A percentile compares a stretch with the other conserved stretches of the same genome.
phyloP scores from a whole-genome alignment of 2,113 vertebrate genomes.

The Pomatostomus ruficeps region DNA sequence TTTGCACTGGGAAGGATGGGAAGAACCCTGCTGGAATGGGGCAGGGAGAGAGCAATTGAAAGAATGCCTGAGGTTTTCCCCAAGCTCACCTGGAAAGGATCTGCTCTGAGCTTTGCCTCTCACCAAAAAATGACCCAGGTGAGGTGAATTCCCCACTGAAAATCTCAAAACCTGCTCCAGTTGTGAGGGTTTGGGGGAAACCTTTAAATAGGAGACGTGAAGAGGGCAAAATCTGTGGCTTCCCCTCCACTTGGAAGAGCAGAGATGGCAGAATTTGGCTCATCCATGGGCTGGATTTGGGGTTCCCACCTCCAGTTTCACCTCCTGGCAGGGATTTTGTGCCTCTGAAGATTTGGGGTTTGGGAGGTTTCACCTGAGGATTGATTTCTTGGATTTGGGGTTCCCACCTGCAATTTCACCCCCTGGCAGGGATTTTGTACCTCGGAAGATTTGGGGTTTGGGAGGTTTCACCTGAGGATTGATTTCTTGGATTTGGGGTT shows the following conservation, averaged over 20 bases:
- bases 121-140: neutral
- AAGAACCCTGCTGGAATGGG: neutral
- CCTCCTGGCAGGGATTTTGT: neutral
- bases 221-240: accelerated
- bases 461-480: no score
- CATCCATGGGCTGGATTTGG: accelerated
- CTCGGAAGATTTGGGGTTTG: no score
- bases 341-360: neutral
- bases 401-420: no score
- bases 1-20: neutral
- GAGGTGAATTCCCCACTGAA: neutral
- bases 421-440: no score
- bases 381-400: no score
- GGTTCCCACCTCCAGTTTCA: neutral
- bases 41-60: neutral
- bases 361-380: neutral
- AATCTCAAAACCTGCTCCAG: neutral
- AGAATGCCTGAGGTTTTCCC: neutral
- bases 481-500: no score
- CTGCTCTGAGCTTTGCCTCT: neutral
- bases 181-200: neutral
- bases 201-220: neutral
- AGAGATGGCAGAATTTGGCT: neutral
- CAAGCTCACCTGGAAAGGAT: neutral
- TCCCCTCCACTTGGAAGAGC: accelerated